Evolutionary conservation across 2,797 vertebrate species (phyloP), one percentile per base, ranked within the genome.

Genomic region (Tolypeutes matacus): DNA sequence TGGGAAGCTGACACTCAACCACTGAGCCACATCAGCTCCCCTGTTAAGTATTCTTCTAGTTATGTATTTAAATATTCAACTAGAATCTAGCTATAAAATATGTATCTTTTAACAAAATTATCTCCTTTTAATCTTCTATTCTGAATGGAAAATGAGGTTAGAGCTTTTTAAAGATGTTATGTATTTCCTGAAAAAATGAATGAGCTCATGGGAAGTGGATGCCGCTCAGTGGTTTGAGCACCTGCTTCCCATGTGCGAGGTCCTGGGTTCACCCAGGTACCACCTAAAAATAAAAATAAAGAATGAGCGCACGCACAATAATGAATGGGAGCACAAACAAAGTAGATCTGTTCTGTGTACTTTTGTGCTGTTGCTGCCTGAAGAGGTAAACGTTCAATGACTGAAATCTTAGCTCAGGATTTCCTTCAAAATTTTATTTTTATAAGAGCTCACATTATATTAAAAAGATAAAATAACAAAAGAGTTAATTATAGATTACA

Each of bases 131-230:
- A 90, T 82, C 46, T 90, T 77, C 67, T 67, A 27, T 85, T 84
- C 87, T 78, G 77, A 95, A 96, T 93, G 77, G 81, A 31, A 89
- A 90, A 89, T 90, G n/a, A 91, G 95, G 70, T 67, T 78, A 89
- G 31, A 53, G 67, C 39, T 94, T 95, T 84, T 65, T 92, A 70
- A 96, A 91, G 39, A 93, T 56, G 42, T 75, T 95, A 82, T 75
- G 96, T 96, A 93, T 94, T 94, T 88, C 75, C 58, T 93, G 34
- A 39, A 84, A 95, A 97, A 95, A 76, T 96, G 86, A 94, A 39
- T 39, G 39, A 39, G 39, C 39, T 39, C 39, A 39, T 39, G 39
- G 39, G 39, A 39, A 39, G 39, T 39, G 7, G 39, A 39, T 3
- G 39, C 39, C 39, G 39, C 39, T 39, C 39, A 39, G 39, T 39